Conservation (phyloP, 2,797 vertebrate genomes). For the Oryzias sinensis region DNA sequence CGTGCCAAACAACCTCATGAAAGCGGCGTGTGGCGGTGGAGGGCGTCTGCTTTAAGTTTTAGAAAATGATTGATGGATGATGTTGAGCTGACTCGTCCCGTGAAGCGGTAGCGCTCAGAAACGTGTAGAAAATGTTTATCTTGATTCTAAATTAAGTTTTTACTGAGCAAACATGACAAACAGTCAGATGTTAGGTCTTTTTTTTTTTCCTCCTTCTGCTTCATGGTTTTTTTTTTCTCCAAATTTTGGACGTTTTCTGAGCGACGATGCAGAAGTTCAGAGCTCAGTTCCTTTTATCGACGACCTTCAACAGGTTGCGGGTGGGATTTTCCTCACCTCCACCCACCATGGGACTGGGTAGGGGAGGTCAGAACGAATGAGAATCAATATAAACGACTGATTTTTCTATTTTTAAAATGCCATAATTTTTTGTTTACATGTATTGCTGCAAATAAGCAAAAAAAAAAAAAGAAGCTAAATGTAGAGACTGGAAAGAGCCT, state of each 20-base stretch:
- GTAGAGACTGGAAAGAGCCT: slow-evolving; percentile 33
- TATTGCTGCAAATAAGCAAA: slow-evolving; percentile 10
- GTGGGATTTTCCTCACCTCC: too few relatives aligned
- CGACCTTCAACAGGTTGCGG: too few relatives aligned
- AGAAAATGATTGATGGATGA: neutral
- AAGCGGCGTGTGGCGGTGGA: neutral
- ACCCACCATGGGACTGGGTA: too few relatives aligned
- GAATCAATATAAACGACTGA: too few relatives aligned
- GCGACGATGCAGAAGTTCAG: too few relatives aligned
- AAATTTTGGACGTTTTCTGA: neutral
- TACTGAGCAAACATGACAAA: slow-evolving; percentile 8
- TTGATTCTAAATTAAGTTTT: slow-evolving; percentile 48
- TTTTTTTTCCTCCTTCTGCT: slow-evolving; percentile 9
- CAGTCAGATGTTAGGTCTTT: slow-evolving; percentile 3
- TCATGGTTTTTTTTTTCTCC: slow-evolving; percentile 27
- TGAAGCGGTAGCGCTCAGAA: slow-evolving; percentile 23
- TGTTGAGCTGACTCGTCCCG: slow-evolving; percentile 31
- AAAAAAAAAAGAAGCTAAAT: slow-evolving; percentile 9
- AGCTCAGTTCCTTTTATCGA: too few relatives aligned
- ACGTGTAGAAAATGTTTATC: slow-evolving; percentile 25
- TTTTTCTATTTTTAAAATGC: slow-evolving; percentile 2
- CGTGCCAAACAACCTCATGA: neutral
- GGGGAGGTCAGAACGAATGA: too few relatives aligned
- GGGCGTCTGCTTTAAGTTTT: neutral
- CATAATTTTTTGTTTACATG: slow-evolving; percentile 40